phyloP scores from a whole-genome alignment of 2,797 vertebrate species.

The Limosa lapponica region DNA sequence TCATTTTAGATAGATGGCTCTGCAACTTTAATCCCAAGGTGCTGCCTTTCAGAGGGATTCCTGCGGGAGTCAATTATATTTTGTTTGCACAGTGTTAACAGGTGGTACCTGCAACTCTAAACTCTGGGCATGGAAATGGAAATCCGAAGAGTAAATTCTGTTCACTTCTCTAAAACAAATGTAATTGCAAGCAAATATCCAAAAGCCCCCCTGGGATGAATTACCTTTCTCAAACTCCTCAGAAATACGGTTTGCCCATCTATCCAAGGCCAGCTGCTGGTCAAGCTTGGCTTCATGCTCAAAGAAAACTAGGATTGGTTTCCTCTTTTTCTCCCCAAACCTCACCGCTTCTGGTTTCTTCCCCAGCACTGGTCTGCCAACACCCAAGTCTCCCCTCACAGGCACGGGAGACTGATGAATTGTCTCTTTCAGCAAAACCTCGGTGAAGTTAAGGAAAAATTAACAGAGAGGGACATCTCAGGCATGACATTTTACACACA shows the following conservation, averaged over 20 bases:
- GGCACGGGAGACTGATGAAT: background rate
- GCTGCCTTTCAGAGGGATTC: conserved; percentile 70
- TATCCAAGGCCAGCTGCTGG: background rate
- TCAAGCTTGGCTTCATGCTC: background rate
- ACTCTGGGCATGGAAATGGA: conserved; percentile 56
- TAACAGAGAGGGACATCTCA: background rate
- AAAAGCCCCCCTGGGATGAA: background rate
- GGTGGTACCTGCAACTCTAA: conserved; percentile 71
- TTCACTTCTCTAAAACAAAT: conserved; percentile 18
- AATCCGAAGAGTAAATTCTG: conserved; percentile 37
- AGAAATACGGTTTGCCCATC: background rate
- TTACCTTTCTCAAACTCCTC: background rate
- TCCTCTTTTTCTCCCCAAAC: background rate
- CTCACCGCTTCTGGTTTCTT: background rate
- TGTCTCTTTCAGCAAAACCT: background rate
- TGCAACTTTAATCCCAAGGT: conserved; percentile 72
- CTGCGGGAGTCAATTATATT: conserved; percentile 72
- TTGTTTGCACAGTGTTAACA: conserved; percentile 71
- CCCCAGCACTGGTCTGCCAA: background rate
- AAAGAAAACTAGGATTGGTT: background rate
- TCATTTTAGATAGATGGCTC: conserved; percentile 64
- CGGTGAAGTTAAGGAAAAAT: background rate
- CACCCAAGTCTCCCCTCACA: background rate
- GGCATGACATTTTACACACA: background rate
- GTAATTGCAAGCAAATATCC: conserved; percentile 8